A percentile compares a stretch with the other conserved stretches of the same genome.
These are phyloP conservation scores for Idris sp. DNA, from an alignment of 1,140 invertebrate genomes.

Conservation along the genomic window DNA sequence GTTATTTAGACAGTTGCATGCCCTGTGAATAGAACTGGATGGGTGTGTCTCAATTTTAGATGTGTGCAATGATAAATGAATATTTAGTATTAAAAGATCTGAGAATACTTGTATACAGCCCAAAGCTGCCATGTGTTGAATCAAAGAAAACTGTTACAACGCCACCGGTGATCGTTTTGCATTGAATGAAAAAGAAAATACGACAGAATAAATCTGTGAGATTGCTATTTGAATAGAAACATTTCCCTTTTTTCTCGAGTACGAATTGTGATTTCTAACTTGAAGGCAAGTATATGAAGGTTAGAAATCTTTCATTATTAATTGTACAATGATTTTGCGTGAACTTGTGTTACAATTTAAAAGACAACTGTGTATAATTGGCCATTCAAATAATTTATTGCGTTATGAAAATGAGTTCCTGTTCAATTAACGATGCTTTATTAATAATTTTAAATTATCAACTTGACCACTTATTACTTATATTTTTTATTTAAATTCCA, in stretches of 20 bases:
- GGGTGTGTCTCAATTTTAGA: constrained; percentile 37
- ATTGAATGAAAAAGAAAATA: constrained; percentile 10
- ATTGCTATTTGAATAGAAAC: constrained; percentile 7
- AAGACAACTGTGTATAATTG: no score
- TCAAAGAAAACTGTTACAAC: constrained; percentile 31
- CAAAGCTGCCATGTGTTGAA: constrained; percentile 6
- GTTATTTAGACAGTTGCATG: constrained; percentile 19
- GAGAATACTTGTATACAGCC: constrained; percentile 4
- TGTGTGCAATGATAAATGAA: constrained; percentile 33
- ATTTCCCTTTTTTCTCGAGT: no score
- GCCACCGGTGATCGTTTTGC: constrained; percentile 23
- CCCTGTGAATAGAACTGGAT: constrained; percentile 39
- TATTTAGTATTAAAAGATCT: constrained; percentile 33
- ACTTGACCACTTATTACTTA: no score
- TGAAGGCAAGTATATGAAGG: background rate
- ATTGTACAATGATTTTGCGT: no score
- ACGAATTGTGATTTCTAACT: background rate
- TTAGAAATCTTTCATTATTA: no score
- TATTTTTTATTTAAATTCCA: no score
- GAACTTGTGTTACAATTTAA: no score
- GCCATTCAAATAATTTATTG: no score
- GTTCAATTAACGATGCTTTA: no score
- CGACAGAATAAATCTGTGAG: constrained; percentile 15
- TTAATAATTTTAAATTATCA: no score
- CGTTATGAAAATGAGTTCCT: no score